These are phyloP conservation scores for Anseranas semipalmata DNA, from an alignment of 2,113 vertebrate species.

Conservation along the genomic window DNA sequence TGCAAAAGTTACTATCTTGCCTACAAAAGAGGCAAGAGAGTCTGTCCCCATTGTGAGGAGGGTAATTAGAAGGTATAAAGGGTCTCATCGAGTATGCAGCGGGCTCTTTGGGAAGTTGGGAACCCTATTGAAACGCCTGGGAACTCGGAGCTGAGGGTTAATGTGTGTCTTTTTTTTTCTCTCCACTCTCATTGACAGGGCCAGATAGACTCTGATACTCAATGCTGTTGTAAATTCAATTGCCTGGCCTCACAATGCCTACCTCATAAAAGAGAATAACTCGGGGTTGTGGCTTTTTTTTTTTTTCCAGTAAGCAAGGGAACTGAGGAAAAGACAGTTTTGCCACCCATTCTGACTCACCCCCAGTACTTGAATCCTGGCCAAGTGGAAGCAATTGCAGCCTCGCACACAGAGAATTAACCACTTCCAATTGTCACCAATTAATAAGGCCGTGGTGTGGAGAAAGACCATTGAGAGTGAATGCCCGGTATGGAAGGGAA, in stretches of 20 bases:
- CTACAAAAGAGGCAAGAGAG: conserved; percentile 69
- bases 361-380: conserved; percentile 44
- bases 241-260: conserved; percentile 76
- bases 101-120: conserved; percentile 83
- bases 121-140: conserved; percentile 86
- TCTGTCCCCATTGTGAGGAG: conserved; percentile 80
- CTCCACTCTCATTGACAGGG: conserved; percentile 76
- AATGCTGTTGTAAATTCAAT: conserved; percentile 83
- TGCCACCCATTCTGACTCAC: conserved; percentile 71
- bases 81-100: conserved; percentile 91
- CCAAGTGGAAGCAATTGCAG: conserved; percentile 63
- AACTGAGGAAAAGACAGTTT: conserved; percentile 61
- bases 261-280: conserved; percentile 76
- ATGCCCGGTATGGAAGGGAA: not conserved
- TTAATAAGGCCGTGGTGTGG: not conserved
- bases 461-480: not conserved
- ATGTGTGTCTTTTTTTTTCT: conserved; percentile 79
- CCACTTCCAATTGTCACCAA: conserved; percentile 34
- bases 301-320: not conserved
- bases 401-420: conserved; percentile 17
- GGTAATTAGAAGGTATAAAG: conserved; percentile 89
- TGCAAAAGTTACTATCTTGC: not conserved
- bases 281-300: conserved; percentile 53
- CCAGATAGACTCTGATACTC: conserved; percentile 85
- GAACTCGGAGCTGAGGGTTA: conserved; percentile 85